Base-by-base conservation (phyloP, 2,797 vertebrate species). In the Lithobates pipiens region DNA sequence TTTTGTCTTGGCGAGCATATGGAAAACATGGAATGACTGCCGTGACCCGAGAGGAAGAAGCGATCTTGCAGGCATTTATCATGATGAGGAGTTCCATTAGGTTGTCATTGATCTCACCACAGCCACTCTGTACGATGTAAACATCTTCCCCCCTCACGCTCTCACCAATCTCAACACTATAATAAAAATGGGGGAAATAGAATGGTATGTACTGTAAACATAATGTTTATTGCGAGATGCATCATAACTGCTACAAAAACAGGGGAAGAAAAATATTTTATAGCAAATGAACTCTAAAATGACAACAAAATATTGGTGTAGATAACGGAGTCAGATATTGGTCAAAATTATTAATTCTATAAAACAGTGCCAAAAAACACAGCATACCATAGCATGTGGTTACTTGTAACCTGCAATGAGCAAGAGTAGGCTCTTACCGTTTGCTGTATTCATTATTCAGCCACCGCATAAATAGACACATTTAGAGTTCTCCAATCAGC, bases 21-120 rank as follows among this genome's bases (percentile, higher is more conserved):
- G 97, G 97, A 90, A 98, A 98, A 91, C 97, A 98, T 13, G 97
- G 97, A 91, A 99, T 98, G 91, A 98, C 97, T 0, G 97, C 97
- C 0, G 97, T 99, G 89, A 98, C 97, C 3, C 97, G 94, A 85
- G 96, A 98, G 3, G 97, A 96, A 0, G 97, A 99, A 0, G 97
- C 97, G 44, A 98, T 98, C 92, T 99, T 98, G 92, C 97, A 99
- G 67, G 97, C 97, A 23, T 98, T 98, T 88, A 98, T 98, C 97
- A 98, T 98, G 88, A 99, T 98, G 2, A 98, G 94, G 50, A 98
- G 93, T 87, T 99, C 97, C 97, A 97, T 98, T 79, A 98, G 93
- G 92, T 98, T 98, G 93, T 99, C 97, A 23, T 98, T 98, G 88
- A 98, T 97, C 90, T 98, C 97, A 0, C 97, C 97, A 1, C 97